A percentile compares a stretch with the other conserved stretches of the same genome.
phyloP scores from a whole-genome alignment of 2,888 invertebrate species.

The Callyntrura sp. region DNA sequence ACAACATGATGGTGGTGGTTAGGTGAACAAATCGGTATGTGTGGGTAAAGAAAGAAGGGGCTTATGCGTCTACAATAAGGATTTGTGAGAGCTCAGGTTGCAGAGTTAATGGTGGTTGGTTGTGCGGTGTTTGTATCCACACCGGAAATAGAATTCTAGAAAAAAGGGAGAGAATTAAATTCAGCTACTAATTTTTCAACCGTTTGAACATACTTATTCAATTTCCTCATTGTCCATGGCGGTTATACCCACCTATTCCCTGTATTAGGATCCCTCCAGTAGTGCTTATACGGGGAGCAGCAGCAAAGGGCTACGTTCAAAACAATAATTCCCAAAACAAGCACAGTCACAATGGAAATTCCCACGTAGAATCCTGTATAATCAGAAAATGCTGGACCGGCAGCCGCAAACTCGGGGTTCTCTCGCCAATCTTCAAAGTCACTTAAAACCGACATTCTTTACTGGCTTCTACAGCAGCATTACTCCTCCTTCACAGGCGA shows the following conservation, averaged over 20 bases:
- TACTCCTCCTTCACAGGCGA: background rate
- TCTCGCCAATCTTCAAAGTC: constrained; percentile 88
- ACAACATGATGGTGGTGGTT: constrained; percentile 87
- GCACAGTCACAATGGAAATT: constrained; percentile 91
- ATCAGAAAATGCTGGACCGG: constrained; percentile 86
- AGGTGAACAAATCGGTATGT: background rate
- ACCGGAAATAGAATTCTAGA: constrained; percentile 92
- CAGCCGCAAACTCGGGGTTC: constrained; percentile 88
- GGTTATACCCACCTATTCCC: constrained; percentile 82
- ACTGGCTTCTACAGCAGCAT: background rate
- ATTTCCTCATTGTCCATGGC: background rate
- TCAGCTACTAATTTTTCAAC: background rate
- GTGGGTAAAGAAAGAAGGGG: background rate
- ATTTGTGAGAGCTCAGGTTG: constrained; percentile 81
- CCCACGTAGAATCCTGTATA: constrained; percentile 94
- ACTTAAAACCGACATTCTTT: constrained; percentile 88
- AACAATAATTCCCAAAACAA: constrained; percentile 90
- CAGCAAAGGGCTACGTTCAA: constrained; percentile 93
- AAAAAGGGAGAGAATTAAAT: constrained; percentile 79
- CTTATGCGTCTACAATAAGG: constrained; percentile 45
- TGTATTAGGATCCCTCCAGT: constrained; percentile 90
- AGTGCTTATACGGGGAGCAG: constrained; percentile 91
- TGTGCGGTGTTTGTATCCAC: constrained; percentile 94
- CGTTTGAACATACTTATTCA: background rate
- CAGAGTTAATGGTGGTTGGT: constrained; percentile 89